Evolutionary conservation across 2,888 invertebrate genomes (phyloP), one percentile per base, ranked within the genome.

Genomic region (Parnassius glacialis): DNA sequence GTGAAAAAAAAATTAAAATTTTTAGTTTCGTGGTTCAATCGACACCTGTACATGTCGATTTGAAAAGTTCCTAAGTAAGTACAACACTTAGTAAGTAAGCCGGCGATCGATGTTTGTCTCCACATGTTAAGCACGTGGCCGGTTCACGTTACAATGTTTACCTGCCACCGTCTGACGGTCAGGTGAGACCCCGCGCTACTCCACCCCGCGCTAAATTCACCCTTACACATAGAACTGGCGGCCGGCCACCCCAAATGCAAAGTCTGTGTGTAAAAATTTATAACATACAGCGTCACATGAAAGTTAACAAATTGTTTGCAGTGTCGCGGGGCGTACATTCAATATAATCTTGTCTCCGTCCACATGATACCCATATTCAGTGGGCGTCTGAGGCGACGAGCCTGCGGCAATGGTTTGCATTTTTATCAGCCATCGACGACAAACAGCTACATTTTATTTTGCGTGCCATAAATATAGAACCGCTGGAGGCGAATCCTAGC

Each of bases 141-240:
- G 79, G 71, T 61, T 80, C 88, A 90, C 90, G 90, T 84, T 88
- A 87, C 89, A 85, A 86, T 91, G 90, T 90, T 91, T 91, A 90
- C 91, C 90, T 90, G 88, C 76, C 74, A 77, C 77, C 80, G 81
- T 75, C 79, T 83, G 84, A 71, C 85, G 86, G 85, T 81, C 90
- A 90, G 90, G 90, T 90, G 90, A 80, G 80, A 78, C 70, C 76
- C 76, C 71, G 70, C 74, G 75, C 73, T 73, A 74, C 80, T 74
- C 74, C 67, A 69, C 72, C 20, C 52, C 12, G 16, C 65, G 67
- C 65, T 65, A 63, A n/a, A 41, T 53, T 63, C 57, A 34, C 72
- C 68, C 74, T 73, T 74, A 73, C 70, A 53, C 74, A 69, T 74
- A 74, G 69, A 71, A 65, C 64, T 64, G 61, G 52, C 62, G 66